Percentiles rank a stretch among this genome's conserved stretches.
These are phyloP conservation scores for Pipa parva DNA, from an alignment of 2,113 vertebrate species.

Conservation along the genomic window DNA sequence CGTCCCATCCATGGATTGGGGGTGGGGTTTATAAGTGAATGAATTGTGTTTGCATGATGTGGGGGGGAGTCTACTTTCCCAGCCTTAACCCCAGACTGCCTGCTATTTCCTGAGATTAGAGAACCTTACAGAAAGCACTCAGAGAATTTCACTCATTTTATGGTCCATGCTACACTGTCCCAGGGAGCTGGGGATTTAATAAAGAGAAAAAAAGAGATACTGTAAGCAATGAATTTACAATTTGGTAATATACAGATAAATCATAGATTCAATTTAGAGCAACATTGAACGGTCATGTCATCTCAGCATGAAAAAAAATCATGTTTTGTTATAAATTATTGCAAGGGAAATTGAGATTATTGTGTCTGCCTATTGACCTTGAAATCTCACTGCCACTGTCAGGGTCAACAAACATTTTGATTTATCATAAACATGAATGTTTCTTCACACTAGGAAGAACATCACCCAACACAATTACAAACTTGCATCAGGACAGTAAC, in stretches of 20 bases:
- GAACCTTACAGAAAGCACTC: constrained; percentile 40
- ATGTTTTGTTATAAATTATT: not conserved
- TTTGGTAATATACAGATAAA: not conserved
- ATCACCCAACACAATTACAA: too few species aligned
- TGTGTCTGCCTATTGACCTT: constrained; percentile 28
- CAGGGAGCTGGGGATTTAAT: not conserved
- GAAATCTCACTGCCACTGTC: not conserved
- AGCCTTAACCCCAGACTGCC: constrained; percentile 25
- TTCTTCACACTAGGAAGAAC: too few species aligned
- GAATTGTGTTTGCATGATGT: not conserved
- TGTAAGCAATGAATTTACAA: not conserved
- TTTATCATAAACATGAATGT: too few species aligned
- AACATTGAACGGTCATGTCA: too few species aligned
- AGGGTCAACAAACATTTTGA: not conserved
- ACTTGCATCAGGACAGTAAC: too few species aligned
- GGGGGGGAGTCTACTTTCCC: constrained; percentile 3
- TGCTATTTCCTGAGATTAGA: constrained; percentile 43
- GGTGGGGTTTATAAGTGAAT: not conserved
- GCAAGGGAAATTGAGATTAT: not conserved
- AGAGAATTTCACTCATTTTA: constrained; percentile 27
- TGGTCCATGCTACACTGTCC: constrained; percentile 4
- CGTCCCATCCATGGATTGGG: not conserved
- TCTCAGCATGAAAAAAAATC: too few species aligned
- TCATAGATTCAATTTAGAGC: too few species aligned
- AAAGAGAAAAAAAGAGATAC: too few species aligned